Percentiles rank a stretch among this genome's conserved stretches.
Conservation (phyloP, 2,797 vertebrate species). For the Cryptoprocta ferox region DNA sequence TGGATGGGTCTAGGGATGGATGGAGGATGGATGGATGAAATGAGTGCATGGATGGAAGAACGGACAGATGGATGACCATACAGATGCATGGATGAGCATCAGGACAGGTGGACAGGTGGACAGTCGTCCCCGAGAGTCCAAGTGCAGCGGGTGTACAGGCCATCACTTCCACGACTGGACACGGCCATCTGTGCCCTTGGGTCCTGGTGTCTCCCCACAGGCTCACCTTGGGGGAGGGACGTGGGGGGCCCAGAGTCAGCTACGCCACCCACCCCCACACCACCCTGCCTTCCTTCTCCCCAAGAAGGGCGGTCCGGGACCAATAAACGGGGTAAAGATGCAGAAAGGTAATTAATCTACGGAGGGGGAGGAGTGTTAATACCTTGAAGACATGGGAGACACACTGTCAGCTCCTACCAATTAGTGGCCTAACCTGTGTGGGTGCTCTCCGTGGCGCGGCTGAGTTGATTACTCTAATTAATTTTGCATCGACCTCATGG, state of each 20-base stretch:
- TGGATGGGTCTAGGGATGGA: no score
- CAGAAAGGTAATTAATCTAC: constrained; percentile 84
- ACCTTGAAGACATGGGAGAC: constrained; percentile 85
- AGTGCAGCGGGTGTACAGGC: accelerated
- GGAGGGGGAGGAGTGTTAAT: constrained; percentile 80
- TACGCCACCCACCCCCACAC: background rate
- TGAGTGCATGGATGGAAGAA: background rate
- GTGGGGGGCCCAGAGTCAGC: background rate
- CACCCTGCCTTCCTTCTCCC: background rate
- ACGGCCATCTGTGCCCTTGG: background rate
- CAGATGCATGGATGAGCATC: background rate
- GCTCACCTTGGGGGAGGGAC: background rate
- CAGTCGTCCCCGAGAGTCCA: accelerated
- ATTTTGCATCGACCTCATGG: constrained; percentile 88
- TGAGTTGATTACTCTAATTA: constrained; percentile 90
- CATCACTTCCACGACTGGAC: background rate
- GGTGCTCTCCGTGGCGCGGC: constrained; percentile 84
- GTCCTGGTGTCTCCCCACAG: background rate
- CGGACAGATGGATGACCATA: background rate
- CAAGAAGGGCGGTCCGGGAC: background rate
- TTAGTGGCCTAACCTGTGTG: constrained; percentile 86
- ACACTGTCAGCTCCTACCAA: constrained; percentile 86
- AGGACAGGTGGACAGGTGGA: no score
- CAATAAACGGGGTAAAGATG: constrained; percentile 71
- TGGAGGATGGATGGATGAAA: background rate